These are phyloP conservation scores for Rhizomys pruinosus DNA, from an alignment of 2,113 vertebrate genomes.

Conservation along the genomic window DNA sequence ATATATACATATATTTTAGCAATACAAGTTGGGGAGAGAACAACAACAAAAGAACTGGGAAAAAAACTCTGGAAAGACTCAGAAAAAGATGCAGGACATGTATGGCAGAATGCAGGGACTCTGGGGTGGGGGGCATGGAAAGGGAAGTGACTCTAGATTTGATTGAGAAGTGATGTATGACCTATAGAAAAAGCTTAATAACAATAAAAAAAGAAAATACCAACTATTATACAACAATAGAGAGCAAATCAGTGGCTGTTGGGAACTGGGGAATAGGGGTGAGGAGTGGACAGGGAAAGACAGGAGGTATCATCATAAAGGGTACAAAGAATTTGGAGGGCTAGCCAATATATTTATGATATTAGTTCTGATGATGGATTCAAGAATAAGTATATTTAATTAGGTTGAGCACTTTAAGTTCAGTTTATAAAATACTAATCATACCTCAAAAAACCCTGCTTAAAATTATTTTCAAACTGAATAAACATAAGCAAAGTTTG, in stretches of 20 bases:
- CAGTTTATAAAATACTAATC: not conserved
- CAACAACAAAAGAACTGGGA: too few relatives aligned
- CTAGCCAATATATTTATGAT: not conserved
- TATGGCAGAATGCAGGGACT: too few relatives aligned
- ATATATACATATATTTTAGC: too few relatives aligned
- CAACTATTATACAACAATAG: not conserved
- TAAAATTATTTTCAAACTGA: not conserved
- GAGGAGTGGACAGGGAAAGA: not conserved
- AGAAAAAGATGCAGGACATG: too few relatives aligned
- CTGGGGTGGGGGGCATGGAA: too few relatives aligned
- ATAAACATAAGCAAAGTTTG: not conserved
- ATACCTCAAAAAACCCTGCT: not conserved
- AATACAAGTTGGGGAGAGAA: too few relatives aligned
- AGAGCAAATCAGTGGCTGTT: not conserved
- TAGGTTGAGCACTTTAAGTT: not conserved
- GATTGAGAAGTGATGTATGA: too few relatives aligned
- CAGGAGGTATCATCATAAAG: not conserved
- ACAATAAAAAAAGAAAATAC: too few relatives aligned
- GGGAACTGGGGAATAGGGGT: rapidly evolving
- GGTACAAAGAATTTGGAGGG: not conserved
- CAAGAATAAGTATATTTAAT: slow-evolving; percentile 27
- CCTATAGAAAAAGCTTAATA: too few relatives aligned
- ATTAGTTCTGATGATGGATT: not conserved
- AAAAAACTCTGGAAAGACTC: too few relatives aligned
- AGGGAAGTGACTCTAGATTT: too few relatives aligned